These are phyloP conservation scores for Drosophila greeni DNA, from an alignment of 2,888 invertebrate genomes.

Conservation along the genomic window DNA sequence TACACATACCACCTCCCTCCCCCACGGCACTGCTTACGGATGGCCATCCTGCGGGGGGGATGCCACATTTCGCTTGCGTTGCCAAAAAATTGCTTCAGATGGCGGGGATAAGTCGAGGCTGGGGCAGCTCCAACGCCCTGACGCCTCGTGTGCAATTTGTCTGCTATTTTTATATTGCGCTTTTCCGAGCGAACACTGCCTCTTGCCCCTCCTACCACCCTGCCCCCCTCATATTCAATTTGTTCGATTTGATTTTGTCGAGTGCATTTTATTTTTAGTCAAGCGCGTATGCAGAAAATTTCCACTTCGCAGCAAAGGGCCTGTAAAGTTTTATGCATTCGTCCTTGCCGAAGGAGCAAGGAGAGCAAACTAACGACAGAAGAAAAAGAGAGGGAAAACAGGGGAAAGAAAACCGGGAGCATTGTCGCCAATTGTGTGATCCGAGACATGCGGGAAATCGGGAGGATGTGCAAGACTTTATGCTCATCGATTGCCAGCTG, in stretches of 20 bases:
- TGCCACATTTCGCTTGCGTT: constrained; percentile 69
- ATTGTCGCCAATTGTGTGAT: constrained; percentile 12
- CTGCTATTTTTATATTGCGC: constrained; percentile 63
- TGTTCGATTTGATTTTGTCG: constrained; percentile 68
- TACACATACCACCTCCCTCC: neutral
- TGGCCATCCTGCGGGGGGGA: constrained; percentile 34
- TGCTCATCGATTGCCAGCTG: constrained; percentile 67
- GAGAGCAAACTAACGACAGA: neutral
- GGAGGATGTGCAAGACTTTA: constrained; percentile 56
- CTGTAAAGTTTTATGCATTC: constrained; percentile 65
- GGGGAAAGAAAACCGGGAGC: neutral
- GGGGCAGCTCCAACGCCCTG: constrained; percentile 33
- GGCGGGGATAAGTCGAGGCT: constrained; percentile 18
- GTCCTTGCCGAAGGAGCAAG: constrained; percentile 8
- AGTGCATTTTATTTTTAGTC: constrained; percentile 66
- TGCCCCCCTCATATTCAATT: constrained; percentile 60
- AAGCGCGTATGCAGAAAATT: constrained; percentile 63
- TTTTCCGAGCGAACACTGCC: constrained; percentile 9
- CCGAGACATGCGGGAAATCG: constrained; percentile 30
- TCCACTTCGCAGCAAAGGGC: constrained; percentile 56
- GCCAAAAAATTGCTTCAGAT: constrained; percentile 62
- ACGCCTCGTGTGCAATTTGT: constrained; percentile 70
- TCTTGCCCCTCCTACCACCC: neutral
- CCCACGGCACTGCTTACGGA: neutral
- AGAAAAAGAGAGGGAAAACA: constrained; percentile 32